These are phyloP conservation scores for Pomacea canaliculata DNA, from an alignment of 2,888 invertebrate genomes.

Conservation along the genomic window DNA sequence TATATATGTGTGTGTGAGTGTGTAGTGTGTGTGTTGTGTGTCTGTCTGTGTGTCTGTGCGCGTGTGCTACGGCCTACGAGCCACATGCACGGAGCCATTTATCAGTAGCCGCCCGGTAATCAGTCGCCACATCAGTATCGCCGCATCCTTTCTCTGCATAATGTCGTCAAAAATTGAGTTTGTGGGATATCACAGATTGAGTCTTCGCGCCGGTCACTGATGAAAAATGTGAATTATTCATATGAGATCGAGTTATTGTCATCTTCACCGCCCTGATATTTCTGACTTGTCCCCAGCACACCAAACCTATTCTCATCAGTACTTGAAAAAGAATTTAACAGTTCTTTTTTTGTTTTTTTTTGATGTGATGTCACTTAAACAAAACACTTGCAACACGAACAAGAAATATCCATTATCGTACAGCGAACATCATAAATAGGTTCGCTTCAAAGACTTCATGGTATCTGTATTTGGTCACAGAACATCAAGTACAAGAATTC, in stretches of 20 bases:
- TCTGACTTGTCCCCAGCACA: neutral
- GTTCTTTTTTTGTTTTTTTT: too few relatives aligned
- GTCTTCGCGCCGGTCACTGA: slow-evolving; percentile 21
- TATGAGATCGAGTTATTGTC: slow-evolving; percentile 22
- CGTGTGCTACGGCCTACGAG: neutral
- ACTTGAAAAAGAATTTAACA: too few relatives aligned
- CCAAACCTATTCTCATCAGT: too few relatives aligned
- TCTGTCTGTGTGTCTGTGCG: neutral
- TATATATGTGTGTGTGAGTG: neutral
- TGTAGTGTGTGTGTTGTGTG: neutral
- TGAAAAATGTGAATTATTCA: slow-evolving; percentile 28
- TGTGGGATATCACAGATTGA: slow-evolving; percentile 19
- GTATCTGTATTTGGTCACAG: too few relatives aligned
- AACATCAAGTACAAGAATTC: too few relatives aligned
- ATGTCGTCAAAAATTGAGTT: slow-evolving; percentile 24
- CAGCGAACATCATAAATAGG: too few relatives aligned
- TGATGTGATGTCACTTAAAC: too few relatives aligned
- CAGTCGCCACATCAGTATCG: slow-evolving; percentile 11
- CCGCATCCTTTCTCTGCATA: slow-evolving; percentile 14
- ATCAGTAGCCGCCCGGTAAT: slow-evolving; percentile 16
- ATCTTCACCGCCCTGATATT: neutral
- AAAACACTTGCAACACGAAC: too few relatives aligned
- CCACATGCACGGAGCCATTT: slow-evolving; percentile 6
- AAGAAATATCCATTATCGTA: too few relatives aligned
- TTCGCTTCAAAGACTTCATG: too few relatives aligned